Evolutionary conservation across 2,888 invertebrate genomes (phyloP), one percentile per base, ranked within the genome.

Genomic region (Caenorhabditis sp.): DNA sequence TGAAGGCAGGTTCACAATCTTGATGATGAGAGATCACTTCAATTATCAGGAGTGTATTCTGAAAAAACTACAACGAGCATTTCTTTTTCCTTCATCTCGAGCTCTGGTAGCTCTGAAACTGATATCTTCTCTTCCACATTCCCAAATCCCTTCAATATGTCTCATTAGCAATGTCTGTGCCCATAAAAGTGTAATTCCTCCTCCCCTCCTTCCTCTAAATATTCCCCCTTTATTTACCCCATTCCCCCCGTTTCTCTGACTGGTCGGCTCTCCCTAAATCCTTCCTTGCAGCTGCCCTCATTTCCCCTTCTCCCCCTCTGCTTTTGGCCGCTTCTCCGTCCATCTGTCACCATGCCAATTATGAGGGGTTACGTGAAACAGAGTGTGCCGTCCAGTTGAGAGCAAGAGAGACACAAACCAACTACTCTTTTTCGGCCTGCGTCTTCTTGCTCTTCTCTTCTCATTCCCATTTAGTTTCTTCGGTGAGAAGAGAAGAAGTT

Each of bases 341-440:
- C 76, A 72, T 80, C 80, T 80, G 80, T 80, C 80, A 72, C 72
- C 80, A 80, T 80, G 80, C 80, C 80, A 80, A 80, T 80, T 80
- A 80, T 60, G 70, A 37, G 56, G 22, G 40, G 55, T 77, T 77
- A 77, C 77, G 77, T 69, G 78, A 76, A 61, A 74, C 58, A 74
- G 22, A 26, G 53, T 28, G 44, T 26, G 51, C 56, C n/a, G n/a
- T n/a, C 40, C 40, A 61, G 20, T 40, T 47, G 47, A 47, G n/a
- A n/a, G n/a, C n/a, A n/a, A n/a, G n/a, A n/a, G n/a, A n/a, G n/a
- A n/a, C n/a, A n/a, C n/a, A n/a, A n/a, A 47, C 18, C 44, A 18
- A n/a, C 26, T 15, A 22, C 28, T n/a, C 26, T 64, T 47, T 22
- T 26, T 47, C 18, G 24, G 13, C 56, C 74, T 65, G 60, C 28